Evolutionary conservation across 2,113 vertebrate genomes (phyloP), one percentile per base, ranked within the genome.

Genomic region (Phainopepla nitens): DNA sequence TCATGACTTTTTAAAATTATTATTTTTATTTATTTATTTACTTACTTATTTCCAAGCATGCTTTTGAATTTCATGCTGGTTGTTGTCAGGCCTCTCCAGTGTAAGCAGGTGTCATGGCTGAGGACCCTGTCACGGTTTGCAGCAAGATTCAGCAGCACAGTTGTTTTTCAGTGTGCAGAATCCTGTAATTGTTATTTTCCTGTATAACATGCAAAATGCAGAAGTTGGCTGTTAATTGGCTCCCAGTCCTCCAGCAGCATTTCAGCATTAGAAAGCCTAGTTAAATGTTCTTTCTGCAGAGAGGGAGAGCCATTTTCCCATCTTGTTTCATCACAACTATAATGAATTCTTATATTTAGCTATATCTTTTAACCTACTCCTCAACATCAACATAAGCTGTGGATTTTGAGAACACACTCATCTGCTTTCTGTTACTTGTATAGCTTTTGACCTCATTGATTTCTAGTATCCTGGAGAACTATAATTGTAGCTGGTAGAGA

Each of bases 371-470:
- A 92, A 84, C 80, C 39, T 71, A 9, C 50, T 92, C 47, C 17
- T 92, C 64, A 83, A 16, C 76, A 42, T 65, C 15, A 5, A 20
- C 82, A 68, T 66, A 81, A 92, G 82, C 92, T 95, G 68, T 88
- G 41, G 39, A n/a, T 94, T 94, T 94, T 86, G 66, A 70, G 79
- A 94, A 89, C 54, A 23, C 1, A 3, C 42, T 95, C 82, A 61
- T 95, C 75, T 93, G 94, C 82, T 96, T 93, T 81, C 71, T 90
- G 39, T 81, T 93, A 62, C 89, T 96, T 81, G 25, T 33, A 5
- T 73, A 81, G 94, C 86, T 92, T 95, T 81, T 95, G 93, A 94
- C 94, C 94, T 86, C 89, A 68, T 72, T 97, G 80, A 92, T 97
- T 97, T 90, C 86, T 81, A 21, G 72, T 64, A 64, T 93, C 56